Base-by-base conservation (phyloP, 2,797 vertebrate genomes). In the Oreochromis mossambicus region DNA sequence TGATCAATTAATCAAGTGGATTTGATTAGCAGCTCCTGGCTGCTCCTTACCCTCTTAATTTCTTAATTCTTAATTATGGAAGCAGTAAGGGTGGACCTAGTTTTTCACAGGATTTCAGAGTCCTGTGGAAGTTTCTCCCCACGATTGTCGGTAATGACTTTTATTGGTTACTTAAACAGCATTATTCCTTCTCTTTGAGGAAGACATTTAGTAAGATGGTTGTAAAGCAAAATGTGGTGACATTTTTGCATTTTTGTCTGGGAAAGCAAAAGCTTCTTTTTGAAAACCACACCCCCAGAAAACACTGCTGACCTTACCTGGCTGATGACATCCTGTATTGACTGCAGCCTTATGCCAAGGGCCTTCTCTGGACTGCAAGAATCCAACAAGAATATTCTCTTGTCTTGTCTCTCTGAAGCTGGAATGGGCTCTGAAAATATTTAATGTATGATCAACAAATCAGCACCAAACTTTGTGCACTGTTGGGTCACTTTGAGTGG, bases 301-400 rank as follows among this genome's bases (percentile, higher is more conserved):
- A 24, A 58, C 7, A 19, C n/a, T 15, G 24, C 77, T 81, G 14
- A 32, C 41, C 80, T 78, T 92, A 97, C 96, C 94, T 97, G 96
- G 85, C 91, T 93, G 58, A 97, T 95, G 78, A 96, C 88, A 6
- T 97, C 96, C 83, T 96, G 94, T 86, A 97, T 95, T 9, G 95
- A 95, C 86, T 97, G 93, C 82, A 96, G 92, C 82, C 94, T 91
- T 78, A 97, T 95, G 15, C 96, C 96, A 41, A 93, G 77, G 81
- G 82, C 70, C 87, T 93, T 89, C 52, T 95, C 94, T 68, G 90
- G 81, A 78, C 80, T 84, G 76, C 87, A 83, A 56, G 94, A 89
- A 76, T 96, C 93, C 87, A 96, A 55, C 68, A 96, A 76, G 87
- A 97, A 96, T 14, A 97, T 90, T 1, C 43, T 91, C 68, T 92